Base-by-base conservation (phyloP, 2,797 vertebrate species). In the Myiotriccus ornatus region DNA sequence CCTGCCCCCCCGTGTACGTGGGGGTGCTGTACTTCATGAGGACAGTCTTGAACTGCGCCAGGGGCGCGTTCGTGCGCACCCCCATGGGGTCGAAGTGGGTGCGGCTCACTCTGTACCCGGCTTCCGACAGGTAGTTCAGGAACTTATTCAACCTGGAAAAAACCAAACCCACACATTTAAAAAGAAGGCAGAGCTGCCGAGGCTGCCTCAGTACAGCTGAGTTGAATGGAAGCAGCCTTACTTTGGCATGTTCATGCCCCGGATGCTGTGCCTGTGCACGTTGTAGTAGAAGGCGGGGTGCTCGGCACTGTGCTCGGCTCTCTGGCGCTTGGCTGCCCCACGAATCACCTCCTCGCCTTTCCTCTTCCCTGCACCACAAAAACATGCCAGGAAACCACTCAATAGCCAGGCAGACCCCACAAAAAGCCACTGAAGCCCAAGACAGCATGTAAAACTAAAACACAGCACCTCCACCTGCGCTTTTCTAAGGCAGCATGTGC, bases 191-290 rank as follows among this genome's bases (percentile, higher is more conserved):
- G n/a, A 18, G 34, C 77, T 52, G 25, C 3, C 9, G 27, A 63
- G 50, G 41, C 67, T 13, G 47, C 60, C 44, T 84, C 55, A 52
- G 63, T 24, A 34, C 41, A 4, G 55, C 4, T 35, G n/a, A 15
- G 55, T 8, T 19, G n/a, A 28, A 7, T 7, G 16, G 14, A 16
- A 24, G n/a, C n/a, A 19, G 57, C 64, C 87, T 98, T 97, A 99
- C 99, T 99, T 99, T 69, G 99, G 99, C 98, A 99, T 99, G 95
- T 99, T 99, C 98, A 99, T 99, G 80, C 99, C 99, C 74, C 99
- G 98, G 96, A 99, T 99, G 94, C 99, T 99, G 97, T 99, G 99
- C 50, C 99, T 98, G 95, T 99, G 99, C 95, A 99, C 98, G 94
- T 99, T 99, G 97, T 99, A 99, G 97, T 99, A 99, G 95, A 99